Evolutionary conservation across 2,797 vertebrate genomes (phyloP).

Genomic region (Enteromius anoplus): DNA sequence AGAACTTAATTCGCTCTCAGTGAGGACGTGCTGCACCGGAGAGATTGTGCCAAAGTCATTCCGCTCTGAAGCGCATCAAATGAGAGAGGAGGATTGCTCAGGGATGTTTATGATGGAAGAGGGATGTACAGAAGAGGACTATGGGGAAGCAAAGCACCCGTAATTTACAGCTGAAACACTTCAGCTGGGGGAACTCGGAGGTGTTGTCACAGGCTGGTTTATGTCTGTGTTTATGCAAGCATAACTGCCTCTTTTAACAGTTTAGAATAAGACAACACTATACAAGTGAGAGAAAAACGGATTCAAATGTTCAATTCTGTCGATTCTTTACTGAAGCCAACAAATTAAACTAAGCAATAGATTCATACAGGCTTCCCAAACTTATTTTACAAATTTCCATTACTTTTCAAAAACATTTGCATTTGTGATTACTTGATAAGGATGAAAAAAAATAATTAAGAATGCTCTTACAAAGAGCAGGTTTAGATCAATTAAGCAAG

Average conservation of each 20-base stretch:
- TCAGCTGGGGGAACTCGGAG: background rate
- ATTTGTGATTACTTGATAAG: background rate
- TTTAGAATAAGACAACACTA: background rate
- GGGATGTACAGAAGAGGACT: conserved; percentile 2
- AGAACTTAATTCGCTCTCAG: conserved; percentile 27
- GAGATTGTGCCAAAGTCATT: conserved; percentile 57
- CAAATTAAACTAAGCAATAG: background rate
- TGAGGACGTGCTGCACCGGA: conserved; percentile 13
- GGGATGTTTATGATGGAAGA: conserved; percentile 42
- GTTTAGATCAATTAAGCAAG: background rate
- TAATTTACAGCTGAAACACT: conserved; percentile 22
- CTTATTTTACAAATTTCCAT: background rate
- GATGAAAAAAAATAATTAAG: background rate
- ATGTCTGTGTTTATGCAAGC: conserved; percentile 6
- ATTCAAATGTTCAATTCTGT: background rate
- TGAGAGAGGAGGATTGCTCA: conserved; percentile 68
- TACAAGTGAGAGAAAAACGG: background rate
- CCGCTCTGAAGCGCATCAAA: conserved; percentile 62
- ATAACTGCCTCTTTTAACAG: background rate
- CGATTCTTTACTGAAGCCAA: background rate
- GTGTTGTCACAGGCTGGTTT: conserved; percentile 1
- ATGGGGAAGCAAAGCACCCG: conserved; percentile 10
- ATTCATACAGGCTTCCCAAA: background rate
- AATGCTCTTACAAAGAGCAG: background rate
- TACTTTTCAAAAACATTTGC: background rate